Conservation (phyloP, 2,888 invertebrate genomes). For the Lasioglossum calceatum region DNA sequence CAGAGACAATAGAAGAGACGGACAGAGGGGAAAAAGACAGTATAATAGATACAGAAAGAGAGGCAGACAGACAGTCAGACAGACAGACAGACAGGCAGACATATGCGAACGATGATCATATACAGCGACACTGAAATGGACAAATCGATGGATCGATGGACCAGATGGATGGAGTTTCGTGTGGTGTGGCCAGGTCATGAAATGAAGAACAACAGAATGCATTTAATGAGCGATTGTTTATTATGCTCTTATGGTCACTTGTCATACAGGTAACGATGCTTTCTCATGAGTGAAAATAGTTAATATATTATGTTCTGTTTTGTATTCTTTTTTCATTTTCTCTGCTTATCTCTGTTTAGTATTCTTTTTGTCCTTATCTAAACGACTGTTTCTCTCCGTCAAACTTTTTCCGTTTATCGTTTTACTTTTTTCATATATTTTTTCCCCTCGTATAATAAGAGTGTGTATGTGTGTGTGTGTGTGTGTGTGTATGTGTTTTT, state of each 20-base stretch:
- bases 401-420: background rate
- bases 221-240: constrained; percentile 85
- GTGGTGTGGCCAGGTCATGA: constrained; percentile 82
- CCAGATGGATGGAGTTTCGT: constrained; percentile 67
- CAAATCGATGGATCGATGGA: constrained; percentile 68
- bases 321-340: background rate
- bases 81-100: constrained; percentile 33
- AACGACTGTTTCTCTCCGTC: background rate
- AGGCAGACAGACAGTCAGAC: constrained; percentile 34
- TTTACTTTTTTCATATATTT: constrained; percentile 39
- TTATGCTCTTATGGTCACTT: constrained; percentile 85
- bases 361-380: background rate
- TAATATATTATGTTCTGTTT: constrained; percentile 79
- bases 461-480: background rate
- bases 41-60: constrained; percentile 17
- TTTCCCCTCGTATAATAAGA: constrained; percentile 2
- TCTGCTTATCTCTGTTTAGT: background rate
- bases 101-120: constrained; percentile 70
- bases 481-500: background rate
- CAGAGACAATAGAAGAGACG: background rate
- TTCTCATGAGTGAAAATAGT: constrained; percentile 85
- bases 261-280: constrained; percentile 85
- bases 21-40: background rate
- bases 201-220: constrained; percentile 85
- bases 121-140: constrained; percentile 69